Percentiles rank a stretch among this genome's conserved stretches.
Conservation (phyloP, 2,113 vertebrate genomes). For the Toxostoma redivivum region DNA sequence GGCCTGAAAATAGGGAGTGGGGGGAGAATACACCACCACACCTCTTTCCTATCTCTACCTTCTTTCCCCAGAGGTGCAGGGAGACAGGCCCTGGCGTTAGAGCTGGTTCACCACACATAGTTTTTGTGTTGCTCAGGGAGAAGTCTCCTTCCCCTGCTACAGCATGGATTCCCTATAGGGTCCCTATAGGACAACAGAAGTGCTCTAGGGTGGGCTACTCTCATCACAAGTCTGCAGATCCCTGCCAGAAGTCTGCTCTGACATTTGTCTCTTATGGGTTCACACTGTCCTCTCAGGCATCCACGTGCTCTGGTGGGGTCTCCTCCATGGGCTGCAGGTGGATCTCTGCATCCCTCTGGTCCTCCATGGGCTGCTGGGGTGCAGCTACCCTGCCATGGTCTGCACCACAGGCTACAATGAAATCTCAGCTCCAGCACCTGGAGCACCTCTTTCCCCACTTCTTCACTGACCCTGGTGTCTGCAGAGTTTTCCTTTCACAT, state of each 20-base stretch:
- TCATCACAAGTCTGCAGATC: neutral
- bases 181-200: neutral
- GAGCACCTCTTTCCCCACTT: neutral
- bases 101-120: fast-evolving
- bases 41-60: neutral
- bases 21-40: neutral
- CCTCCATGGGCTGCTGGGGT: too few species aligned
- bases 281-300: neutral
- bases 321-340: fast-evolving
- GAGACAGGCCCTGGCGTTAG: neutral
- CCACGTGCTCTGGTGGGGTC: neutral
- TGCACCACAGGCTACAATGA: neutral
- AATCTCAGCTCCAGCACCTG: neutral
- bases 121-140: neutral
- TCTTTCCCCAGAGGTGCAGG: neutral
- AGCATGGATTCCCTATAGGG: too few species aligned
- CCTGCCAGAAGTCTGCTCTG: neutral
- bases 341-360: fast-evolving
- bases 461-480: neutral
- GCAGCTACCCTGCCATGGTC: neutral
- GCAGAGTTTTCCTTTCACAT: neutral
- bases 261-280: neutral
- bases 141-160: neutral
- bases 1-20: neutral
- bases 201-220: neutral